Evolutionary conservation across 2,113 vertebrate species (phyloP).

Genomic region (Pardalotus punctatus): DNA sequence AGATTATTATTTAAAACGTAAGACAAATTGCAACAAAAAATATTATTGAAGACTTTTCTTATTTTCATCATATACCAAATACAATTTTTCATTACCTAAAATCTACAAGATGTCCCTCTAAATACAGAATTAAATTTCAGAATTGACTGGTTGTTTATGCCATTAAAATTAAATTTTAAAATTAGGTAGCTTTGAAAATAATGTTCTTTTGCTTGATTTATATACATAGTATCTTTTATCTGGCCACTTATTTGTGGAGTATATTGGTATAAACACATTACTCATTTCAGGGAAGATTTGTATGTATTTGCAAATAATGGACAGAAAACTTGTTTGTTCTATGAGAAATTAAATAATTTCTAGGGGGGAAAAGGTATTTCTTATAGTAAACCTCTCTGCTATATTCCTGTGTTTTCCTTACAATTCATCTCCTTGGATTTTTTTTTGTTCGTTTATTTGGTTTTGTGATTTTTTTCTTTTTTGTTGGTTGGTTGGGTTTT

Average conservation of each 20-base stretch:
- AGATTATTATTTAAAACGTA: background rate
- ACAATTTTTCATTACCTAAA: background rate
- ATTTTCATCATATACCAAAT: background rate
- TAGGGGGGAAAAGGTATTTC: fast-evolving
- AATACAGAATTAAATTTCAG: background rate
- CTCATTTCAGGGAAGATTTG: background rate
- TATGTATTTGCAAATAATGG: background rate
- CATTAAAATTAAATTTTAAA: background rate
- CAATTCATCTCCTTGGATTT: background rate
- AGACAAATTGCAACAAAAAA: background rate
- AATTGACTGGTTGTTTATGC: background rate
- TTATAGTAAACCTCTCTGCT: background rate
- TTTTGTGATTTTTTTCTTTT: background rate
- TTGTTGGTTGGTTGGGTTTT: background rate
- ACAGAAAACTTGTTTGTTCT: background rate
- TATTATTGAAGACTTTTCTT: fast-evolving
- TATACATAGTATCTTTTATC: background rate
- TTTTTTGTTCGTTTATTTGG: fast-evolving
- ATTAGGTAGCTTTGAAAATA: background rate
- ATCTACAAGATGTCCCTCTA: background rate
- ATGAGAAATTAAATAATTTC: background rate
- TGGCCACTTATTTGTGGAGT: background rate
- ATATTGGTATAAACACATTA: background rate
- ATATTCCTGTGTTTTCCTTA: background rate
- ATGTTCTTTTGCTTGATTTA: fast-evolving